Evolutionary conservation across 2,113 vertebrate species (phyloP), one percentile per base, ranked within the genome.

Genomic region (Aptenodytes patagonicus): DNA sequence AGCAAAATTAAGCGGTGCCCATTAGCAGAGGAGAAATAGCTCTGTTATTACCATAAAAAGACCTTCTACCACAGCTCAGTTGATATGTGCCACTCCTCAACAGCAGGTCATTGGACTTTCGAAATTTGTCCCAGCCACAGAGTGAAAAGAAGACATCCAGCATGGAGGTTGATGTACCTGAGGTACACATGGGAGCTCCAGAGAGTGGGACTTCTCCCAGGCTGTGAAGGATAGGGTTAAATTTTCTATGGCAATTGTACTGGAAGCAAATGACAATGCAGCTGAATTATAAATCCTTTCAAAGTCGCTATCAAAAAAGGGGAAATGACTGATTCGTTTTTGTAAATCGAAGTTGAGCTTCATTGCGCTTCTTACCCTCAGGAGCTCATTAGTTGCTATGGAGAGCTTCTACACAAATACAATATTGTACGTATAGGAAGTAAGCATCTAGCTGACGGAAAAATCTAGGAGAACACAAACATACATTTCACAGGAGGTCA

Each of bases 341-440:
- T 77, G 47, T 62, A 95, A 91, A 95, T 95, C 81, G 90, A 93
- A 95, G 64, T 57, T 96, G 90, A 94, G 62, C 78, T 95, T 91
- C 81, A 83, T 47, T 90, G 68, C 51, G 22, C 89, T 96, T 83
- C 87, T 79, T 66, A 52, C 69, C 60, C 69, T 95, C 46, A 58
- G 57, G 36, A 55, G 66, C 49, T 95, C 78, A 68, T 94, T 93
- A 94, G 95, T 95, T 97, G 86, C 91, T 93, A 88, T 92, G 90
- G 84, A 94, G 83, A 96, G 40, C 44, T 52, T 94, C 90, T 65
- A 90, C 78, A 91, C 51, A 95, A 95, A 90, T 66, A 85, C 36
- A 90, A n/a, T 46, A 66, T 70, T 90, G 73, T 66, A 78, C 2
- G 1, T 88, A 93, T 68, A 55, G 66, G 52, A 90, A 61, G 44